Percentiles rank a stretch among this genome's conserved stretches.
phyloP scores from a whole-genome alignment of 2,113 vertebrate genomes.

The Emydocephalus ijimae region DNA sequence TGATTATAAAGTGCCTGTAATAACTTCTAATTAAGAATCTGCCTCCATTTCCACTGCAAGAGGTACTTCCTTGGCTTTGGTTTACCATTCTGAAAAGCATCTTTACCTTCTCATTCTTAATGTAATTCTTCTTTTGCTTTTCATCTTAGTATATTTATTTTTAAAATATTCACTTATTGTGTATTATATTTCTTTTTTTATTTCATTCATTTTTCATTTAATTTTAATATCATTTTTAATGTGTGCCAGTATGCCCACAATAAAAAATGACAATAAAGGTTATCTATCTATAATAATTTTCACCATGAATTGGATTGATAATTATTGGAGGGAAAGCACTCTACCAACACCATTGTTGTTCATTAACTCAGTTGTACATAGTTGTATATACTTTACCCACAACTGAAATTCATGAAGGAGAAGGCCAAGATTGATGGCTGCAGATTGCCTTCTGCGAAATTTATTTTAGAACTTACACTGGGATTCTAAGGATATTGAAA shows the following conservation, averaged over 20 bases:
- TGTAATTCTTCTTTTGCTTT: not conserved
- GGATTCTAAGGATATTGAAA: not conserved
- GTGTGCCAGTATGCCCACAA: no score
- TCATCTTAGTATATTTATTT: not conserved
- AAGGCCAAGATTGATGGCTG: not conserved
- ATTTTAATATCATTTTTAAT: no score
- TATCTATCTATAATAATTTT: not conserved
- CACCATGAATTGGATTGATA: not conserved
- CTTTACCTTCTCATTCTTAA: not conserved
- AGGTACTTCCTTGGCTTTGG: conserved; percentile 40
- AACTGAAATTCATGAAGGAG: not conserved
- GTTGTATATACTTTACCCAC: not conserved
- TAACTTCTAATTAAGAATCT: conserved; percentile 36
- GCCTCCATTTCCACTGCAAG: conserved; percentile 59
- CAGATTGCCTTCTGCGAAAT: not conserved
- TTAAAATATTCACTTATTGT: not conserved
- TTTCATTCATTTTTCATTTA: no score
- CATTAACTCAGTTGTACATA: not conserved
- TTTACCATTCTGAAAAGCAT: conserved; percentile 45
- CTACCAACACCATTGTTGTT: not conserved
- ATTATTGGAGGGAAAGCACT: not conserved
- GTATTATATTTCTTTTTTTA: not conserved
- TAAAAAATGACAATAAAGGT: no score
- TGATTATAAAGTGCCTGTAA: conserved; percentile 46
- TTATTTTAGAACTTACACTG: not conserved